These are phyloP conservation scores for Drosophila kambysellisi DNA, from an alignment of 2,888 invertebrate species.

Conservation along the genomic window DNA sequence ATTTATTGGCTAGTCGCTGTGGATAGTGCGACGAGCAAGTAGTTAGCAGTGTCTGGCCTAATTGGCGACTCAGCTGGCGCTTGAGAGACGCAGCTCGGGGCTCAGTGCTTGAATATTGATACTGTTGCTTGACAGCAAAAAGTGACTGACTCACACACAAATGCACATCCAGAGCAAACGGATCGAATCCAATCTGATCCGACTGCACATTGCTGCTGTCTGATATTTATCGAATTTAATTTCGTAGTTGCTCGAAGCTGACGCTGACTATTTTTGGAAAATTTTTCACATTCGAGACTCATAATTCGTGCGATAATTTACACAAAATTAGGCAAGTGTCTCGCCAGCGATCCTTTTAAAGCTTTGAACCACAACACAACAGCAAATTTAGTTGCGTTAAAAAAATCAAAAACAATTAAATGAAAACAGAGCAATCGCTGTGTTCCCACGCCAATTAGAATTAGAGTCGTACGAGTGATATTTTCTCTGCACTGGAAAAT, in stretches of 20 bases:
- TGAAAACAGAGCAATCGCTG: constrained; percentile 36
- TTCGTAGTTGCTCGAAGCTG: constrained; percentile 36
- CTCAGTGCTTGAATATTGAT: constrained; percentile 72
- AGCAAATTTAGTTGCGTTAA: constrained; percentile 20
- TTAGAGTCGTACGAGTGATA: constrained; percentile 38
- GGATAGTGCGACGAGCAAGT: constrained; percentile 39
- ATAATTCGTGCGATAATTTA: constrained; percentile 82
- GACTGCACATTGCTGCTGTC: constrained; percentile 41
- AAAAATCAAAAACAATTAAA: constrained; percentile 20
- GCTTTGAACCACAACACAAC: constrained; percentile 31
- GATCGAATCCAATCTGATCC: constrained; percentile 22
- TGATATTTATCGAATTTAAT: constrained; percentile 74
- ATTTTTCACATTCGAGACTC: constrained; percentile 75
- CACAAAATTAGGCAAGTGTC: constrained; percentile 80
- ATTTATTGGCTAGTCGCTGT: constrained; percentile 70
- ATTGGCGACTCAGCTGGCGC: constrained; percentile 58
- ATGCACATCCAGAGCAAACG: constrained; percentile 23
- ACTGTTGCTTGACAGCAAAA: constrained; percentile 40
- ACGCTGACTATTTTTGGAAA: constrained; percentile 71
- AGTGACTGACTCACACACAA: constrained; percentile 24
- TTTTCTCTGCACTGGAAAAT: constrained; percentile 41
- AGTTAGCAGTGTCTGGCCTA: constrained; percentile 68
- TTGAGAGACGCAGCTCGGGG: constrained; percentile 7
- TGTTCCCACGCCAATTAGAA: constrained; percentile 79
- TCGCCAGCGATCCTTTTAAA: constrained; percentile 74